These are phyloP conservation scores for Allygus modestus DNA, from an alignment of 2,888 invertebrate genomes.

Conservation along the genomic window DNA sequence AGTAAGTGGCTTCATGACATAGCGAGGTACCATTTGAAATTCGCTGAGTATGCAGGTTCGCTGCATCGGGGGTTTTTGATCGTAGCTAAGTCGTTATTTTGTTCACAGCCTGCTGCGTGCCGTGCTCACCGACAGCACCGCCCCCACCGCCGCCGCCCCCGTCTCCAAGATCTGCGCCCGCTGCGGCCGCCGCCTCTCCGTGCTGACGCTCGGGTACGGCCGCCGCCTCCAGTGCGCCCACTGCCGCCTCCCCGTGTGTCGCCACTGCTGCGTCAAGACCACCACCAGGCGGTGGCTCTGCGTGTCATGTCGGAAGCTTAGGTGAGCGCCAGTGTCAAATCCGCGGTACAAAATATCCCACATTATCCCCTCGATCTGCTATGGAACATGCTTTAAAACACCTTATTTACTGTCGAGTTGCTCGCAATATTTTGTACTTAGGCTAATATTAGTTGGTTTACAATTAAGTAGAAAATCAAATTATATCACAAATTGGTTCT, in stretches of 20 bases:
- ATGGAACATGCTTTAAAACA: no score
- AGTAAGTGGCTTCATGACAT: no score
- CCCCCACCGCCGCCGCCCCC: conserved; percentile 16
- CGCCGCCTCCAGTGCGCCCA: conserved; percentile 60
- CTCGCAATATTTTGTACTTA: no score
- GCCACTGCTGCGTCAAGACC: conserved; percentile 54
- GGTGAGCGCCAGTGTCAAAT: conserved; percentile 11
- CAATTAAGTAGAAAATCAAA: no score
- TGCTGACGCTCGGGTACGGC: conserved; percentile 47
- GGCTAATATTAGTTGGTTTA: no score
- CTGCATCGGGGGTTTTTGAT: no score
- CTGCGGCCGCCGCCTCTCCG: conserved; percentile 60
- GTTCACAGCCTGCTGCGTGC: conserved; percentile 40
- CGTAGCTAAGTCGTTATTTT: no score
- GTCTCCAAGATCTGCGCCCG: conserved; percentile 49
- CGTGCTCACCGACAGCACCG: conserved; percentile 9
- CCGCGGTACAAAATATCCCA: not conserved
- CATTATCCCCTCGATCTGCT: not conserved
- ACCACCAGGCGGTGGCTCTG: conserved; percentile 57
- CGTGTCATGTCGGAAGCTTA: conserved; percentile 49
- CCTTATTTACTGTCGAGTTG: no score
- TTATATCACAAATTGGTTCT: no score
- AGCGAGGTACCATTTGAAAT: no score
- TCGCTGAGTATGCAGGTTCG: no score
- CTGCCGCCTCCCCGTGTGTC: conserved; percentile 56